phyloP scores from a whole-genome alignment of 2,797 vertebrate species.

The Dendrocincla fuliginosa region DNA sequence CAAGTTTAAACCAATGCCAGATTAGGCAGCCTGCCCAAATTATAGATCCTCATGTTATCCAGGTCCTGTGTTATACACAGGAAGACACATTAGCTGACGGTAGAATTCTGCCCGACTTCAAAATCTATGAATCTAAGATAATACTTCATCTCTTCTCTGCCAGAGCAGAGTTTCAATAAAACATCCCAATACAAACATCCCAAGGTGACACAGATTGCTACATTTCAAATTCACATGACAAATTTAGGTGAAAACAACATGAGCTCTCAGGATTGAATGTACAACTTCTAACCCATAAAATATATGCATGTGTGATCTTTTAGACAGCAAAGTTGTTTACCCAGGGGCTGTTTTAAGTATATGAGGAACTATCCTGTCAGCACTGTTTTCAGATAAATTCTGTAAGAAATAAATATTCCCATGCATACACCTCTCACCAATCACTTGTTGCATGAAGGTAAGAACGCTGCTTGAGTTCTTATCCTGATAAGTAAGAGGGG shows the following conservation, averaged over 20 bases:
- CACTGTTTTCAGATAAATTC: slow-evolving; percentile 8
- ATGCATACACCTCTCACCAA: not conserved
- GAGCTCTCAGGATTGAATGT: not conserved
- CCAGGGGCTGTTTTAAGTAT: slow-evolving; percentile 17
- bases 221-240: slow-evolving; percentile 52
- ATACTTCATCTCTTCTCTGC: not conserved
- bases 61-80: not conserved
- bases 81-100: not conserved
- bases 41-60: not conserved
- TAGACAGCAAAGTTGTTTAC: slow-evolving; percentile 38
- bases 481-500: not conserved
- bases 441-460: not conserved
- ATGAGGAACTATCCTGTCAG: slow-evolving; percentile 27
- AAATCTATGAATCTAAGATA: not conserved
- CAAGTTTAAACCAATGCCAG: not conserved
- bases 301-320: slow-evolving; percentile 50
- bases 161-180: slow-evolving; percentile 15
- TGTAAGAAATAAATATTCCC: not conserved
- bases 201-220: slow-evolving; percentile 39
- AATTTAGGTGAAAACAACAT: slow-evolving; percentile 47
- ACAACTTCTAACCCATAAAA: slow-evolving; percentile 20
- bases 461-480: not conserved
- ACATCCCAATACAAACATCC: not conserved
- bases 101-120: not conserved
- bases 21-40: not conserved